phyloP scores from a whole-genome alignment of 2,888 invertebrate genomes.

The Lordiphosa fenestrarum region DNA sequence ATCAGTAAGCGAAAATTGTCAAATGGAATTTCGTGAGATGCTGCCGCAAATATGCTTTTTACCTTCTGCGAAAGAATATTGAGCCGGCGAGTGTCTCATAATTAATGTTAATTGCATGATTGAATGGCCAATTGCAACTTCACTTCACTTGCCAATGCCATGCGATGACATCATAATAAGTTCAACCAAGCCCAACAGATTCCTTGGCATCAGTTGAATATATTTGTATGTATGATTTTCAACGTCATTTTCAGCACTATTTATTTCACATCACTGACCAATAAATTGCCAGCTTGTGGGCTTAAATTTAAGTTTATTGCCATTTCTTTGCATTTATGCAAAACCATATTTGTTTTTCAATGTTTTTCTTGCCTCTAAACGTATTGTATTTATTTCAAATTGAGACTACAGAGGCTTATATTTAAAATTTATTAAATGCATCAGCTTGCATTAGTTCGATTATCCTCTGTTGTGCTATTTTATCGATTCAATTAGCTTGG shows the following conservation, averaged over 20 bases:
- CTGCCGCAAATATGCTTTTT: too few relatives aligned
- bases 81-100: constrained; percentile 41
- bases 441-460: too few relatives aligned
- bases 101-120: constrained; percentile 73
- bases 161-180: constrained; percentile 5
- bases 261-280: neutral
- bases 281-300: constrained; percentile 3
- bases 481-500: too few relatives aligned
- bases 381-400: too few relatives aligned
- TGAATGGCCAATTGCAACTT: constrained; percentile 45
- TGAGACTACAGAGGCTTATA: too few relatives aligned
- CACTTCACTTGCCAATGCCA: constrained; percentile 12
- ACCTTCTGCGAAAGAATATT: too few relatives aligned
- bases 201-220: constrained; percentile 1
- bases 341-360: too few relatives aligned
- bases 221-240: constrained; percentile 7
- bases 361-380: too few relatives aligned
- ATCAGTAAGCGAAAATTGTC: too few relatives aligned
- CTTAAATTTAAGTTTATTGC: neutral
- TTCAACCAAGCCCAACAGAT: neutral
- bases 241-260: constrained; percentile 3
- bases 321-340: neutral
- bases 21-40: too few relatives aligned
- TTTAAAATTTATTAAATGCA: too few relatives aligned
- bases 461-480: too few relatives aligned